These are phyloP conservation scores for Poeciliopsis paucimaculata DNA, from an alignment of 2,797 vertebrate genomes.

Conservation along the genomic window DNA sequence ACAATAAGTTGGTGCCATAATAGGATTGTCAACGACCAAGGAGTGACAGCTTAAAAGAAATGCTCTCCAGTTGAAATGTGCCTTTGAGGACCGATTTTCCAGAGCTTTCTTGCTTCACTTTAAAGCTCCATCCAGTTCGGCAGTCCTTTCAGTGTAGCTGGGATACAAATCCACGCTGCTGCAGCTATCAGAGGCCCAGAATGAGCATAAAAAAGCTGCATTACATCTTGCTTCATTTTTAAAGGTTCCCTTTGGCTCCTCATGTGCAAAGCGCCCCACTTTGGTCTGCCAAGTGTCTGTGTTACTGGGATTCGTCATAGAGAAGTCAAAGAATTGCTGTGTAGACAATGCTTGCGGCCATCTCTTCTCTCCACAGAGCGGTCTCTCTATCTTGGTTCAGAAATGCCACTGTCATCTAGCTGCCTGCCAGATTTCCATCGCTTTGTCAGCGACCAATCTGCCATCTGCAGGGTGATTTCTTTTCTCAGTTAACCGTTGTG, in stretches of 20 bases:
- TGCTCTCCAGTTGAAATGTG: conserved; percentile 85
- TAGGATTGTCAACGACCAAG: conserved; percentile 84
- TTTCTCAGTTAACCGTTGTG: conserved; percentile 58
- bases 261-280: conserved; percentile 64
- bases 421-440: conserved; percentile 58
- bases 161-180: conserved; percentile 86
- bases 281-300: conserved; percentile 78
- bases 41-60: conserved; percentile 85
- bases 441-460: conserved; percentile 65
- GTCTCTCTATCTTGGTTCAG: conserved; percentile 75
- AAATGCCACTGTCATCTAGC: conserved; percentile 70
- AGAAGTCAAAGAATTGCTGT: conserved; percentile 75
- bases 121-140: conserved; percentile 86
- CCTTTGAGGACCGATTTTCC: conserved; percentile 86
- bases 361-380: conserved; percentile 57
- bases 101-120: conserved; percentile 86
- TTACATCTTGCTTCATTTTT: conserved; percentile 81
- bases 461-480: conserved; percentile 44
- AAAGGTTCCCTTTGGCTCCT: conserved; percentile 75
- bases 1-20: conserved; percentile 84
- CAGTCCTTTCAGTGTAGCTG: conserved; percentile 83
- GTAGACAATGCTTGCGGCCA: conserved; percentile 75
- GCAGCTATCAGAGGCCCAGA: conserved; percentile 82
- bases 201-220: conserved; percentile 84
- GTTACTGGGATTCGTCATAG: conserved; percentile 81